Base-by-base conservation (phyloP, 2,797 vertebrate genomes). In the Odontamblyopus rebecca region DNA sequence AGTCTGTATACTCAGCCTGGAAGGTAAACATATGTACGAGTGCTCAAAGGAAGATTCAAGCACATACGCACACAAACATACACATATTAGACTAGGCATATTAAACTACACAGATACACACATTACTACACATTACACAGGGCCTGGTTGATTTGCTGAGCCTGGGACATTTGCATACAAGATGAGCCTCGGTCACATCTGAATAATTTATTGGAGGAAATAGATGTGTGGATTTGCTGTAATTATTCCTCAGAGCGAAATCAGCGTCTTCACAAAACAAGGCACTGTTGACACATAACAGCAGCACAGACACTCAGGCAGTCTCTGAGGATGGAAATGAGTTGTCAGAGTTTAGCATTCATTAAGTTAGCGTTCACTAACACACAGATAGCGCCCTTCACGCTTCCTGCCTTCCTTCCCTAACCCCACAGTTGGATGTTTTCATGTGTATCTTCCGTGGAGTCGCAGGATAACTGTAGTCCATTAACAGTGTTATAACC, bases 121-220 rank as follows among this genome's bases (percentile, higher is more conserved):
- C 12, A 61, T 23, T 63, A 61, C 44, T 44, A 69, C 19, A 68
- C 41, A 50, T 67, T 59, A 61, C 63, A 74, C 63, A 69, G 67
- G 54, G 61, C 65, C 72, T 30, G 2, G 60, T 69, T 16, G 30
- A 77, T 50, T 82, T 79, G 69, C 18, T 35, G 81, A 78, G 81
- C 73, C 2, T 73, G 82, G 73, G 78, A 79, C 69, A 82, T 85
- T 85, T 78, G 67, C 78, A 78, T 85, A 78, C 73, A 83, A 85
- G 89, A 90, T 87, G 86, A 88, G 73, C 23, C 63, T 71, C 61
- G 79, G 89, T 89, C 84, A 81, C 78, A 84, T 86, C 79, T 89
- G 85, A 89, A 89, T 90, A 90, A 89, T 89, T 87, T 81, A 90
- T 87, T 5, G 63, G 51, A 77, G 86, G 84, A 88, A 90, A 89